Conservation (phyloP, 37 sponge, comb jelly and placozoan species). For the Chondrilla cf. caribensis region DNA sequence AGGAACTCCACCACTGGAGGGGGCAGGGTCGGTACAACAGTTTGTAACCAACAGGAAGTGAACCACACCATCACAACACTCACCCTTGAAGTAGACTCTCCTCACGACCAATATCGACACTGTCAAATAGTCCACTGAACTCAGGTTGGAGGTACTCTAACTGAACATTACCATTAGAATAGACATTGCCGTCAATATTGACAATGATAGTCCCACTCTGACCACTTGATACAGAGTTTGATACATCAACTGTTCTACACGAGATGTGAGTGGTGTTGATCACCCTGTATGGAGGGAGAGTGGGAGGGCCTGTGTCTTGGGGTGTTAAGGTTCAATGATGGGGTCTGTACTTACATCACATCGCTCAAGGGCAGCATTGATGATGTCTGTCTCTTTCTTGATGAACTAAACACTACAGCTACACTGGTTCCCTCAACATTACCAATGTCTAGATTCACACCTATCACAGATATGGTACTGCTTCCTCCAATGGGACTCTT, state of each 20-base stretch:
- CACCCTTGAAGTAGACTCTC: neutral
- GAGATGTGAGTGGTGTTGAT: too few relatives aligned
- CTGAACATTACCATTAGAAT: neutral
- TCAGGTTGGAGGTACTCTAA: neutral
- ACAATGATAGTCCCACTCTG: neutral
- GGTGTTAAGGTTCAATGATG: neutral
- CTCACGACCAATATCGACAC: neutral
- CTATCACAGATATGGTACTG: constrained; percentile 57
- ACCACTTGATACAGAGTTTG: too few relatives aligned
- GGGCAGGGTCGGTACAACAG: too few relatives aligned
- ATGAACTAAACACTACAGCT: neutral
- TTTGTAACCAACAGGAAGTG: neutral
- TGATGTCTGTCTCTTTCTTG: too few relatives aligned
- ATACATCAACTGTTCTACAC: too few relatives aligned
- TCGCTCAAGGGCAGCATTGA: neutral
- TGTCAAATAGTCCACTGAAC: neutral
- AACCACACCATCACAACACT: neutral
- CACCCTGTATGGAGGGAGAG: too few relatives aligned
- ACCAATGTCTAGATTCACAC: constrained; percentile 59
- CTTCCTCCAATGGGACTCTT: constrained; percentile 67
- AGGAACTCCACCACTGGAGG: constrained; percentile 14
- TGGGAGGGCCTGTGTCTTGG: too few relatives aligned
- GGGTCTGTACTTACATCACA: neutral
- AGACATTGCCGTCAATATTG: neutral
- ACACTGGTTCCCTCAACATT: neutral